Evolutionary conservation across 2,888 invertebrate species (phyloP).

Genomic region (Noctua pronuba): DNA sequence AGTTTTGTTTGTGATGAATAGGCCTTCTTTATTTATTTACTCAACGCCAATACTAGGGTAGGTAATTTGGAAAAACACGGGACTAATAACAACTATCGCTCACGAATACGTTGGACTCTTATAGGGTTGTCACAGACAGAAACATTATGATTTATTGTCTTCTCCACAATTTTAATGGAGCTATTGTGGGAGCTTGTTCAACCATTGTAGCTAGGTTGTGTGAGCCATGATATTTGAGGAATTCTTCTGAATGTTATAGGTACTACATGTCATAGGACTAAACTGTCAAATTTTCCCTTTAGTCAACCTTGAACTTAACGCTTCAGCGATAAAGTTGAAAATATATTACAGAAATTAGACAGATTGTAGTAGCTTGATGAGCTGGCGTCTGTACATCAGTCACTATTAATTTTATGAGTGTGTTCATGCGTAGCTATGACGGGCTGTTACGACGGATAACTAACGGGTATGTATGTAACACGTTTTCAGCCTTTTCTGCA

Average conservation of each 20-base stretch:
- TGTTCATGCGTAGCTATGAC: background rate
- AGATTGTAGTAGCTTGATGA: no score
- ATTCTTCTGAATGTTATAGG: background rate
- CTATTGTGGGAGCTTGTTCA: background rate
- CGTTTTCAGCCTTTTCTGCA: background rate
- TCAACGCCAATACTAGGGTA: constrained; percentile 23
- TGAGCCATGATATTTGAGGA: background rate
- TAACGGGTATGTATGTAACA: background rate
- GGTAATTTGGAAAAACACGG: constrained; percentile 60
- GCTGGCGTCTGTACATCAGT: background rate
- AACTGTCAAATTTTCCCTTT: no score
- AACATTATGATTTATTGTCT: background rate
- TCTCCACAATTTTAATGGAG: background rate
- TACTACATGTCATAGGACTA: no score
- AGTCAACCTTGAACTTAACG: no score
- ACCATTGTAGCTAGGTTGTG: no score
- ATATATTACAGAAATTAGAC: no score
- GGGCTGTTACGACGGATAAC: background rate
- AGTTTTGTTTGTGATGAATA: background rate
- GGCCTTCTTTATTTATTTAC: constrained; percentile 32
- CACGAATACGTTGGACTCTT: constrained; percentile 54
- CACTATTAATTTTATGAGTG: background rate
- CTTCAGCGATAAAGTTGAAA: no score
- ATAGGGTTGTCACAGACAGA: constrained; percentile 50
- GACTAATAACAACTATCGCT: constrained; percentile 61